phyloP scores from a whole-genome alignment of 1,140 invertebrate species.

The Papilio polytes region DNA sequence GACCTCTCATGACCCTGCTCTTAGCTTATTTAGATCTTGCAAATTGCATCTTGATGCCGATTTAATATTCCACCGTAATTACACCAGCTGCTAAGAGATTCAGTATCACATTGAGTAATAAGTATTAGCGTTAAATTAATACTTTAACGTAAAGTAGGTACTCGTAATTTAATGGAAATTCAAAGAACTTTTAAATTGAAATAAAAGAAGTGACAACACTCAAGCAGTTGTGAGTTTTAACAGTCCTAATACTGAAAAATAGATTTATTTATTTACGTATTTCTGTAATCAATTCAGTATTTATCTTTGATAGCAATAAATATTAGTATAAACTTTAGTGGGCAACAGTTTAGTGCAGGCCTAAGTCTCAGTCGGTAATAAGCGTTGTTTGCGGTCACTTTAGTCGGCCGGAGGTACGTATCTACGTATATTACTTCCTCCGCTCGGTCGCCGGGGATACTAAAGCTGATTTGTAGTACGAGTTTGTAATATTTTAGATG shows the following conservation, averaged over 20 bases:
- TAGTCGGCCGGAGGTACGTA: conserved; percentile 47
- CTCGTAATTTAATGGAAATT: not conserved
- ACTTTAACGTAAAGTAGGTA: not conserved
- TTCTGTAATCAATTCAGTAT: not conserved
- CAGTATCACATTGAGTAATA: conserved; percentile 32
- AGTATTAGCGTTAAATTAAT: conserved; percentile 29
- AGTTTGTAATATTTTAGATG: conserved; percentile 67
- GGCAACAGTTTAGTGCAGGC: not conserved
- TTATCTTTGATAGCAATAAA: not conserved
- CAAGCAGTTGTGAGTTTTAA: not conserved
- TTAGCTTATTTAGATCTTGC: conserved; percentile 37
- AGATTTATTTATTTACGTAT: not conserved
- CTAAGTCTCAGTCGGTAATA: conserved; percentile 47
- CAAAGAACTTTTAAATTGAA: not conserved
- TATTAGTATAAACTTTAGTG: not conserved
- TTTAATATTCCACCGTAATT: conserved; percentile 39
- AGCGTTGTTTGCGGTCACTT: conserved; percentile 58
- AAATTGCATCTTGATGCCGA: conserved; percentile 39
- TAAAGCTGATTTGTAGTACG: conserved; percentile 61
- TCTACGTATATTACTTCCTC: conserved; percentile 52
- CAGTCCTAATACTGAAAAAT: not conserved
- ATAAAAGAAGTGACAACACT: not conserved
- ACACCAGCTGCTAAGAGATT: conserved; percentile 37
- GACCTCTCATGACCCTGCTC: conserved; percentile 26
- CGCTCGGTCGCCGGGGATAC: conserved; percentile 50